Evolutionary conservation across 2,113 vertebrate species (phyloP).

Genomic region (Megaceryle torquata): DNA sequence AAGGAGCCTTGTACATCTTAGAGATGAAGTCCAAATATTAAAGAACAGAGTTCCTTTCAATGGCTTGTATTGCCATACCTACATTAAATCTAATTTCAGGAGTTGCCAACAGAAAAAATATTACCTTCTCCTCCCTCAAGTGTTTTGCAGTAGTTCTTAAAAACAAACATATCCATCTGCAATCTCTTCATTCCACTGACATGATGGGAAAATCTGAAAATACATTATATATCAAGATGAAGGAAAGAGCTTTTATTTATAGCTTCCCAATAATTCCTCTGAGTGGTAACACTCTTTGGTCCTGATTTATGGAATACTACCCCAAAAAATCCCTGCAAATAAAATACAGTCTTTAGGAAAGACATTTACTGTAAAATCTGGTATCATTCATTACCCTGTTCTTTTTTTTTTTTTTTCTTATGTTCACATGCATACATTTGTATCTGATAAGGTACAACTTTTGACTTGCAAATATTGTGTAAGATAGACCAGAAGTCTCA

Average conservation of each 20-base stretch:
- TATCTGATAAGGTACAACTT: neutral
- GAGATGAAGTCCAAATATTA: neutral
- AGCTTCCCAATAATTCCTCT: neutral
- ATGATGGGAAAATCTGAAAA: neutral
- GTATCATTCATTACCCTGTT: neutral
- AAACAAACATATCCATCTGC: neutral
- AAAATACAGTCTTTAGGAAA: neutral
- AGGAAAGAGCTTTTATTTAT: neutral
- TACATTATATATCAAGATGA: neutral
- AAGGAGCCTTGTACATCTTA: neutral
- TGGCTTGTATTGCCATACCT: neutral
- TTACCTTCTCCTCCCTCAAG: neutral
- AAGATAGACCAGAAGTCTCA: neutral
- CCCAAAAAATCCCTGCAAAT: neutral
- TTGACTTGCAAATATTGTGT: neutral
- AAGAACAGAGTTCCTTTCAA: neutral
- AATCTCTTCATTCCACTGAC: slow-evolving; percentile 11
- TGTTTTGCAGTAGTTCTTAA: neutral
- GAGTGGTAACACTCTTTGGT: neutral
- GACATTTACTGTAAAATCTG: neutral
- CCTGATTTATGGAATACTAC: neutral
- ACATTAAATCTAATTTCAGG: neutral
- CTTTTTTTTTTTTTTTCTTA: neutral
- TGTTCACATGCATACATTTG: neutral
- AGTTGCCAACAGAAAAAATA: neutral